Evolutionary conservation across 2,888 invertebrate genomes (phyloP).

Genomic region (Lepidocyrtinus sp.): DNA sequence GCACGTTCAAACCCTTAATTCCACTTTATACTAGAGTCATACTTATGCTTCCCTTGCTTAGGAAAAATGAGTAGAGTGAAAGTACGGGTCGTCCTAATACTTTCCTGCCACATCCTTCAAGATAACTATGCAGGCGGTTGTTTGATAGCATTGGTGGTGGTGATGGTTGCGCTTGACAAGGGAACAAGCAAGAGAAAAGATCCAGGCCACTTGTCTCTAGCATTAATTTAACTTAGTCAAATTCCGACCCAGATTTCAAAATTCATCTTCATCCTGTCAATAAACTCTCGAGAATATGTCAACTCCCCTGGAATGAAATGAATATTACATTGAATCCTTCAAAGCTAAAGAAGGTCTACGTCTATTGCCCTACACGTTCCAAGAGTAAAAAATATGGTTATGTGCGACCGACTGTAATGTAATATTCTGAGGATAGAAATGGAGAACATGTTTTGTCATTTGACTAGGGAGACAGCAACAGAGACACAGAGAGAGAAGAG

Average conservation of each 20-base stretch:
- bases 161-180: background rate
- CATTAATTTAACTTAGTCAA: slow-evolving; percentile 59
- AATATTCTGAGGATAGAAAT: slow-evolving; percentile 9
- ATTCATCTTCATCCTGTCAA: slow-evolving; percentile 59
- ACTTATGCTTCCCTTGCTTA: no score
- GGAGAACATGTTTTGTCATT: slow-evolving; percentile 43
- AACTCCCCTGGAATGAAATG: slow-evolving; percentile 50
- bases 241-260: slow-evolving; percentile 59
- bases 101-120: slow-evolving; percentile 26
- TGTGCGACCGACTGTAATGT: no score
- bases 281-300: slow-evolving; percentile 53
- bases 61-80: no score
- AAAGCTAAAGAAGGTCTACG: no score
- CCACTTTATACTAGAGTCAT: no score
- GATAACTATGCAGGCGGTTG: slow-evolving; percentile 22
- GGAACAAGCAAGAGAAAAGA: slow-evolving; percentile 20
- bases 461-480: background rate
- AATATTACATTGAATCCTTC: slow-evolving; percentile 52
- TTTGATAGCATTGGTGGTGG: background rate
- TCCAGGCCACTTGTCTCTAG: slow-evolving; percentile 50
- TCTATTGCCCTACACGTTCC: no score
- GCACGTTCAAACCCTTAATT: slow-evolving; percentile 31
- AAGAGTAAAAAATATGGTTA: no score
- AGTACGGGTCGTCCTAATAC: no score
- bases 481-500: slow-evolving; percentile 1